Evolutionary conservation across 2,113 vertebrate genomes (phyloP).

Genomic region (Podocnemis expansa): DNA sequence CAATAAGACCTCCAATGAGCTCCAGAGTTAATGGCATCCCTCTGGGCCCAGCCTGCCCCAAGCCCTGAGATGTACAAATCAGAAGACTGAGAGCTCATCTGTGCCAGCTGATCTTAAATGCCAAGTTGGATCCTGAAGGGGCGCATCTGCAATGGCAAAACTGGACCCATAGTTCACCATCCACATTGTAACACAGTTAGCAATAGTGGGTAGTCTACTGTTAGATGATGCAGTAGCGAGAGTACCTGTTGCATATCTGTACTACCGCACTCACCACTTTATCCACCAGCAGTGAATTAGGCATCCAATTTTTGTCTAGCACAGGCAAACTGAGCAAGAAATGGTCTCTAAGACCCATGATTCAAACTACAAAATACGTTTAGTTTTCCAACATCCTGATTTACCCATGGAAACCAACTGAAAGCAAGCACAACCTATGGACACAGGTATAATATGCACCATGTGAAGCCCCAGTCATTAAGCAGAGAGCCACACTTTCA

Average conservation of each 20-base stretch:
- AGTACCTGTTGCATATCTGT: background rate
- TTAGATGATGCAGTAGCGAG: background rate
- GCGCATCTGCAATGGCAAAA: background rate
- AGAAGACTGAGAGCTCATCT: background rate
- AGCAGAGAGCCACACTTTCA: rapidly evolving
- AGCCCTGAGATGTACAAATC: background rate
- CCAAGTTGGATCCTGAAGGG: background rate
- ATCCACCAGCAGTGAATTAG: background rate
- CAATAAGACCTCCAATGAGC: background rate
- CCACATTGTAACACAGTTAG: background rate
- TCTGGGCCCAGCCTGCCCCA: background rate
- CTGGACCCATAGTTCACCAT: background rate
- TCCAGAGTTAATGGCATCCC: background rate
- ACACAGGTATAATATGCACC: background rate
- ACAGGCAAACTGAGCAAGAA: background rate
- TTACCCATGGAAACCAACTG: background rate
- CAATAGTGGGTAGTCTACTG: background rate
- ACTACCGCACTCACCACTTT: background rate
- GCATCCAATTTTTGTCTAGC: background rate
- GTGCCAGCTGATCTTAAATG: background rate
- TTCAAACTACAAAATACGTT: background rate
- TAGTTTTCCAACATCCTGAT: background rate
- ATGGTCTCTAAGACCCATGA: background rate
- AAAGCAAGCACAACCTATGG: background rate
- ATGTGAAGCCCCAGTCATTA: background rate